Evolutionary conservation across 2,113 vertebrate genomes (phyloP), one percentile per base, ranked within the genome.

Genomic region (Gopherus evgoodei): DNA sequence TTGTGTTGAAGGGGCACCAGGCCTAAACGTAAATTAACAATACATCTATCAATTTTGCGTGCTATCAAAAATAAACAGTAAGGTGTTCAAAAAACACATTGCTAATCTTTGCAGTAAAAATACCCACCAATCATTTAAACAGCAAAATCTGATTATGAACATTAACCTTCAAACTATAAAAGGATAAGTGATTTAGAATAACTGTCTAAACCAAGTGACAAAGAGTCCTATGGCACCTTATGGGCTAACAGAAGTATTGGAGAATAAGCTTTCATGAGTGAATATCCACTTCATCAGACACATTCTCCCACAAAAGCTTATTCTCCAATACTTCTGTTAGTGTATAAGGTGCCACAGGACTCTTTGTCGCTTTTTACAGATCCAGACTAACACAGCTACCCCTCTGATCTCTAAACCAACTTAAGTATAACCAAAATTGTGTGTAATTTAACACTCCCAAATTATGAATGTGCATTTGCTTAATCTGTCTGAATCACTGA

Each of bases 341-440:
- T 49, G 3, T 49, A 49, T 49, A 49, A 49, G 47, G 10, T 49
- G 47, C 11, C 47, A 49, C 47, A 49, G 47, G 47, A 49, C 47
- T 49, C 3, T 47, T 11, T 49, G 47, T 49, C 47, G 10, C 47
- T 49, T 49, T 49, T 49, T 49, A 49, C 47, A 49, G 47, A 49
- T 49, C 47, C 47, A 49, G 47, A 49, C 47, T 49, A 49, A 49
- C 47, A 49, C 10, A 10, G 47, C 47, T 49, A 49, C 47, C 10
- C 47, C 47, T 49, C 47, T 49, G 47, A 49, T 50, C 50, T 69
- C 42, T 25, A 47, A 0, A 16, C 31, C 24, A 3, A 38, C 80
- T 91, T 88, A 62, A 87, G 3, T 65, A 35, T 80, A 86, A 91
- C 81, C 81, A 79, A 75, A 81, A 10, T 50, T 27, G 22, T 80